Conservation (phyloP, 1,140 invertebrate genomes). For the Varroa destructor region DNA sequence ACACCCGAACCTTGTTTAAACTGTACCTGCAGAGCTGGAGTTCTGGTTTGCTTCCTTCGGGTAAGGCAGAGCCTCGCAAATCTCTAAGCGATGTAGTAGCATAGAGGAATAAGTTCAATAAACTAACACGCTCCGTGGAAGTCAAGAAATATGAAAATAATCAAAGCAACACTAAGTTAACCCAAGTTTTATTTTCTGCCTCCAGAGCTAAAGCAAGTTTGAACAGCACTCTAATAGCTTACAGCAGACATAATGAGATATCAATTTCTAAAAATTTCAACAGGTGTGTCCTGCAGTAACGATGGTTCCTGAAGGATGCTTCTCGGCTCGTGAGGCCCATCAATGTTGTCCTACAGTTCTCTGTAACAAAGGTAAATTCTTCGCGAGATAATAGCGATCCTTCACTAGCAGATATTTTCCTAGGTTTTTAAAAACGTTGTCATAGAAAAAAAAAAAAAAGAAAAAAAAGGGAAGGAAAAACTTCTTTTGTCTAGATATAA, state of each 20-base stretch:
- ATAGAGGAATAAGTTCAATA: neutral
- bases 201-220: too few species aligned
- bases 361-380: conserved; percentile 44
- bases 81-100: neutral
- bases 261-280: neutral
- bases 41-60: conserved; percentile 57
- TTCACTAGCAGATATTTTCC: too few species aligned
- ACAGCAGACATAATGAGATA: too few species aligned
- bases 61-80: conserved; percentile 44
- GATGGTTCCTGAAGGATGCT: conserved; percentile 56
- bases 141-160: neutral
- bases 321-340: conserved; percentile 51
- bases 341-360: conserved; percentile 60
- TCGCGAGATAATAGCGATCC: neutral
- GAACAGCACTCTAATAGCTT: too few species aligned
- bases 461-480: too few species aligned
- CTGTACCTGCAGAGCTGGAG: conserved; percentile 56
- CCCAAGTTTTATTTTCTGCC: neutral
- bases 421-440: too few species aligned
- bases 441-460: too few species aligned
- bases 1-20: conserved; percentile 60
- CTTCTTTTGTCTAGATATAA: too few species aligned
- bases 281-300: conserved; percentile 50
- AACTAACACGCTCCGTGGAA: neutral
- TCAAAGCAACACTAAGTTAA: neutral